phyloP scores from a whole-genome alignment of 2,888 invertebrate genomes.

The Lapara coniferarum region DNA sequence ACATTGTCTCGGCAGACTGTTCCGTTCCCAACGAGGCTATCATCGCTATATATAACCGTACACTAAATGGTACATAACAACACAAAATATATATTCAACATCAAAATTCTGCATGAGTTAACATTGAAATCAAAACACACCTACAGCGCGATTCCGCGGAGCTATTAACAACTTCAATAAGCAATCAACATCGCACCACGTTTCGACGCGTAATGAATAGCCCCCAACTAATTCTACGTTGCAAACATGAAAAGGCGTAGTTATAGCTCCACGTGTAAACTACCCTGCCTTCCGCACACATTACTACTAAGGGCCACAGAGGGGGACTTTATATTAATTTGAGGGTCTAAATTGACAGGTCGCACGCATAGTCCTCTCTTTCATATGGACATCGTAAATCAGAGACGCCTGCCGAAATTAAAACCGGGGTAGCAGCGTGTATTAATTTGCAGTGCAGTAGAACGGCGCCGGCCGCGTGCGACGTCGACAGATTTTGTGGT shows the following conservation, averaged over 20 bases:
- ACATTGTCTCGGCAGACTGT: too few species aligned
- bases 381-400: constrained; percentile 76
- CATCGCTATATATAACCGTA: too few species aligned
- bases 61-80: neutral
- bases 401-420: constrained; percentile 73
- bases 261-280: constrained; percentile 50
- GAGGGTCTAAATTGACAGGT: constrained; percentile 59
- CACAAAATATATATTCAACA: constrained; percentile 29
- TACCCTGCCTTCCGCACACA: constrained; percentile 45
- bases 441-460: constrained; percentile 68
- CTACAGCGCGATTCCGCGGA: constrained; percentile 45
- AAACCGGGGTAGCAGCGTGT: constrained; percentile 66
- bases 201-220: constrained; percentile 65
- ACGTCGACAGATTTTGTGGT: constrained; percentile 73
- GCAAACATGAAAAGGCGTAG: constrained; percentile 63
- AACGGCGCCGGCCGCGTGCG: constrained; percentile 45
- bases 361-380: constrained; percentile 67
- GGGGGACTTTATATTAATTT: constrained; percentile 53
- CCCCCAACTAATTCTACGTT: constrained; percentile 66
- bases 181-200: constrained; percentile 67
- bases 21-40: too few species aligned
- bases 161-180: constrained; percentile 67
- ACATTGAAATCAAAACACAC: constrained; percentile 36
- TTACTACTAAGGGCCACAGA: constrained; percentile 31
- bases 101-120: constrained; percentile 23